Base-by-base conservation (phyloP, 2,888 invertebrate species). In the Agrotis exclamationis region DNA sequence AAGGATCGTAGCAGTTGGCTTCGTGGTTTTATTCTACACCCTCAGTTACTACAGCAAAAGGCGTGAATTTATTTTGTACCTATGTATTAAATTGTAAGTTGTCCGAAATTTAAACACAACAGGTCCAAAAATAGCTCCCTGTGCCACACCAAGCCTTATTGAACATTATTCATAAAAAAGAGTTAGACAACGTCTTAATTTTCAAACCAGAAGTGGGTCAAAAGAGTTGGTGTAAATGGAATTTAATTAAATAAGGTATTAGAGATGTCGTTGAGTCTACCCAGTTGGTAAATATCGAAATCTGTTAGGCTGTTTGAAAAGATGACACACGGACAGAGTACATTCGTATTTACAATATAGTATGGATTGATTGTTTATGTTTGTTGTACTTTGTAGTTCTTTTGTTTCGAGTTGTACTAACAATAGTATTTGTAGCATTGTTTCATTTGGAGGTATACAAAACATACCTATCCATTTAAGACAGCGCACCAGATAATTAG, bases 401-500 rank as follows among this genome's bases (percentile, higher is more conserved):
- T 62, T 62, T 33, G n/a, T 73, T 73, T 56, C 39, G 3, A 14
- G 3, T n/a, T n/a, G 9, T 45, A 33, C 20, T n/a, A 45, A 28
- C 44, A 22, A 51, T 53, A 20, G 39, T 20, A 47, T 53, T 47
- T 1, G 39, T 16, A 47, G 33, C 14, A 47, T 45, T 59, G 18
- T 59, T 56, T 45, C 18, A 20, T 39, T n/a, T n/a, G 14, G 11
- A 24, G 53, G 33, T 59, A 14, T 2, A 18, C 20, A 20, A 68
- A 50, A 48, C 62, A 62, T 50, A 39, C 39, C 33, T 39, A 45
- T n/a, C n/a, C 16, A 64, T 16, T 33, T 20, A n/a, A 56, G 33
- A 56, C 56, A 56, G 33, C 39, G 56, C 13, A 14, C 14, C 33
- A 33, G n/a, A n/a, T 6, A n/a, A n/a, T 3, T n/a, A n/a, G 33